phyloP scores from a whole-genome alignment of 2,113 vertebrate genomes.

The Stigmatopora nigra region DNA sequence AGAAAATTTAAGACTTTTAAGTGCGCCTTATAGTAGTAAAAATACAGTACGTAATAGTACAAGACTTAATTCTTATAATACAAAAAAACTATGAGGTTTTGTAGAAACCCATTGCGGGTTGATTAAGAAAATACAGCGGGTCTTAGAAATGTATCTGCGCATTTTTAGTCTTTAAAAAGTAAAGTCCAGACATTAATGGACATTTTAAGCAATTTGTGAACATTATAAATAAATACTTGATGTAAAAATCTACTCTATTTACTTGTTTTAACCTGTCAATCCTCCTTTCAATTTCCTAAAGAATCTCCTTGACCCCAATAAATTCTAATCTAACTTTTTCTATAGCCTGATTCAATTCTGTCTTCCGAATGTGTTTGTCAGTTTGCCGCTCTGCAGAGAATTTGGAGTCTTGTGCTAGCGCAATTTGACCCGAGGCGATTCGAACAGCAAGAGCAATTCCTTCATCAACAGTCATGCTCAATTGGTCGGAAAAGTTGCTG shows the following conservation, averaged over 20 bases:
- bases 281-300: not conserved
- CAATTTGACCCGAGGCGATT: not conserved
- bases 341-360: not conserved
- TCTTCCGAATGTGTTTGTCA: not conserved
- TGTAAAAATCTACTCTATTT: not conserved
- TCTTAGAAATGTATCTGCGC: no score
- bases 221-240: no score
- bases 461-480: constrained; percentile 2
- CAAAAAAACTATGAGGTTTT: no score
- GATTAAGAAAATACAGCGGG: no score
- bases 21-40: no score
- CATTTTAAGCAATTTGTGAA: not conserved
- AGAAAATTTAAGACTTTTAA: no score
- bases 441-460: constrained; percentile 1
- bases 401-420: not conserved
- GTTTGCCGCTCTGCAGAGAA: constrained; percentile 4
- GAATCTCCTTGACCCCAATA: no score
- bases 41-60: no score
- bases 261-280: not conserved
- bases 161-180: no score
- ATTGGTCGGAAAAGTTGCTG: constrained; percentile 10
- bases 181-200: no score
- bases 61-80: no score
- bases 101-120: no score
- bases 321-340: not conserved